Conservation (phyloP, 2,888 invertebrate species). For the Thysanoteuthis rhombus region DNA sequence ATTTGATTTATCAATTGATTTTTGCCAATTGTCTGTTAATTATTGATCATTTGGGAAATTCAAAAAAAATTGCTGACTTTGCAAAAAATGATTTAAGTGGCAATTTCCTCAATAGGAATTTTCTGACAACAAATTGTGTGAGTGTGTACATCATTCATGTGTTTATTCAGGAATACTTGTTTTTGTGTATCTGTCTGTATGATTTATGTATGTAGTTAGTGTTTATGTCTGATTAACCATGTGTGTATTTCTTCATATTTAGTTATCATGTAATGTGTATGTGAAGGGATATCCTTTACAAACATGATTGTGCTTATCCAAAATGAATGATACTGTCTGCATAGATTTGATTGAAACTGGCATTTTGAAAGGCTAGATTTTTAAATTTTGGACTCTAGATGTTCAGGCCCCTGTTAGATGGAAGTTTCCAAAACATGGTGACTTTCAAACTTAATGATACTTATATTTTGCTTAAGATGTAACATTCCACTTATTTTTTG, state of each 20-base stretch:
- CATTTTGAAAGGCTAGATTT: not conserved
- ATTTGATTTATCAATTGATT: not conserved
- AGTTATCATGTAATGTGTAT: no score
- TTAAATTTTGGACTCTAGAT: no score
- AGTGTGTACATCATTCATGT: not conserved
- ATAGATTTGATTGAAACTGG: not conserved
- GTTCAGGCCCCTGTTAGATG: no score
- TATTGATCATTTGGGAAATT: not conserved
- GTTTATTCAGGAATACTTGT: not conserved
- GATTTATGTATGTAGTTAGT: not conserved
- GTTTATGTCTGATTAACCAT: no score
- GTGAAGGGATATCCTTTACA: no score
- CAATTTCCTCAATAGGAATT: not conserved
- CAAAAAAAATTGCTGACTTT: not conserved
- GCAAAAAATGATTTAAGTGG: not conserved
- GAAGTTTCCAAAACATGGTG: no score
- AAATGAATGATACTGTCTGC: not conserved
- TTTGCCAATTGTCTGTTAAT: not conserved
- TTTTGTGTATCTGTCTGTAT: not conserved
- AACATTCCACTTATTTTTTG: no score
- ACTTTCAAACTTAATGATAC: no score
- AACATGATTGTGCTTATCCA: not conserved
- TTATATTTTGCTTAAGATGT: no score
- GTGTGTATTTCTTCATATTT: not conserved
- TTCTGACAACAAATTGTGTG: not conserved